Evolutionary conservation across 2,888 invertebrate species (phyloP).

Genomic region (Pterostichus madidus): DNA sequence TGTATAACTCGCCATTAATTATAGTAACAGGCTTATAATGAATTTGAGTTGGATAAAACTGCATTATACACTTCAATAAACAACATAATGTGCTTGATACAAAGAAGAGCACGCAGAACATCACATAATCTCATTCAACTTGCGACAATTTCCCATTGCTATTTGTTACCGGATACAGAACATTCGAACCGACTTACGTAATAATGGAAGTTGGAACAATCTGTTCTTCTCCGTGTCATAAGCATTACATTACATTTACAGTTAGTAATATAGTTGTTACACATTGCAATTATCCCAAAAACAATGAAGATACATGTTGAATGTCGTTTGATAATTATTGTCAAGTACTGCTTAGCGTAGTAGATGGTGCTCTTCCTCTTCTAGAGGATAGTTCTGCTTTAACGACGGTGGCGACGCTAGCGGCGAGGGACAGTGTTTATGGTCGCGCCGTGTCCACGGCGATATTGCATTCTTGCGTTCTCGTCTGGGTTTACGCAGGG

Average conservation of each 20-base stretch:
- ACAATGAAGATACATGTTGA: slow-evolving; percentile 32
- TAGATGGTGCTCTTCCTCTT: background rate
- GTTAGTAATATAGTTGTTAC: background rate
- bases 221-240: background rate
- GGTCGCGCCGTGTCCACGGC: background rate
- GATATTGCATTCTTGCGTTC: slow-evolving; percentile 50
- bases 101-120: too few species aligned
- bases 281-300: slow-evolving; percentile 24
- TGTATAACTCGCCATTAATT: too few species aligned
- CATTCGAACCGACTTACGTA: too few species aligned
- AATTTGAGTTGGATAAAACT: too few species aligned
- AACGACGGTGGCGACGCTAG: slow-evolving; percentile 32
- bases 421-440: slow-evolving; percentile 50
- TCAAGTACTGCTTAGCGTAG: slow-evolving; percentile 1
- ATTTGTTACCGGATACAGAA: too few species aligned
- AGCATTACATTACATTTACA: background rate
- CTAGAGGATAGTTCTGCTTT: slow-evolving; percentile 38
- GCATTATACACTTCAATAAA: too few species aligned
- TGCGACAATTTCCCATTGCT: too few species aligned
- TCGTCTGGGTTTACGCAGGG: background rate
- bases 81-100: too few species aligned
- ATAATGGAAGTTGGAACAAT: background rate
- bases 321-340: slow-evolving; percentile 26
- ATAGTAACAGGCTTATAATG: too few species aligned
- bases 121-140: too few species aligned